Evolutionary conservation across 2,113 vertebrate genomes (phyloP).

Genomic region (Forbesichthys agassizii): DNA sequence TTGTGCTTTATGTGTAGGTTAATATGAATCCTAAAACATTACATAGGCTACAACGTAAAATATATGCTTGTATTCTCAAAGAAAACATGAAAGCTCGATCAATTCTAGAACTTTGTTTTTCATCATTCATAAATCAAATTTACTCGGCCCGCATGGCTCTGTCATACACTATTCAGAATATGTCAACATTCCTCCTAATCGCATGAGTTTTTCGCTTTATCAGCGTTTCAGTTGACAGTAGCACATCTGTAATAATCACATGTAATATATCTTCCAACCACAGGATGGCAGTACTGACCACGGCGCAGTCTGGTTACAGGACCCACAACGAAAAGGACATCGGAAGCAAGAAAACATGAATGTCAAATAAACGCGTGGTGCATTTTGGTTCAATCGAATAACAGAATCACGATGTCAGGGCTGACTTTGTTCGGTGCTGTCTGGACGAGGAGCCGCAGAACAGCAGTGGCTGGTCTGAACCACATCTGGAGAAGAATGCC

Average conservation of each 20-base stretch:
- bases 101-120: too few species aligned
- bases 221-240: too few species aligned
- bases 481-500: slow-evolving; percentile 29
- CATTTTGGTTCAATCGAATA: neutral
- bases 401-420: slow-evolving; percentile 46
- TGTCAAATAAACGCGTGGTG: slow-evolving; percentile 54
- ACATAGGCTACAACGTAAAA: neutral
- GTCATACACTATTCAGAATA: too few species aligned
- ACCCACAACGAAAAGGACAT: neutral
- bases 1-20: neutral
- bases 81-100: too few species aligned
- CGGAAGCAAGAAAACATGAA: slow-evolving; percentile 52
- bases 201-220: too few species aligned
- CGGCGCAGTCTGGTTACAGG: too few species aligned
- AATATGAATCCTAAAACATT: neutral
- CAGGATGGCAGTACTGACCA: neutral
- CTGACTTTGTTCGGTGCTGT: slow-evolving; percentile 34
- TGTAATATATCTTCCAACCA: slow-evolving; percentile 25
- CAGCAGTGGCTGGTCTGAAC: slow-evolving; percentile 23
- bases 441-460: neutral
- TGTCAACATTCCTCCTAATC: too few species aligned
- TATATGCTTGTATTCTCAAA: too few species aligned
- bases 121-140: too few species aligned
- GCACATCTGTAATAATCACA: neutral
- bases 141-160: too few species aligned